Evolutionary conservation across 2,113 vertebrate genomes (phyloP), one percentile per base, ranked within the genome.

Genomic region (Mionectes macconnelli): DNA sequence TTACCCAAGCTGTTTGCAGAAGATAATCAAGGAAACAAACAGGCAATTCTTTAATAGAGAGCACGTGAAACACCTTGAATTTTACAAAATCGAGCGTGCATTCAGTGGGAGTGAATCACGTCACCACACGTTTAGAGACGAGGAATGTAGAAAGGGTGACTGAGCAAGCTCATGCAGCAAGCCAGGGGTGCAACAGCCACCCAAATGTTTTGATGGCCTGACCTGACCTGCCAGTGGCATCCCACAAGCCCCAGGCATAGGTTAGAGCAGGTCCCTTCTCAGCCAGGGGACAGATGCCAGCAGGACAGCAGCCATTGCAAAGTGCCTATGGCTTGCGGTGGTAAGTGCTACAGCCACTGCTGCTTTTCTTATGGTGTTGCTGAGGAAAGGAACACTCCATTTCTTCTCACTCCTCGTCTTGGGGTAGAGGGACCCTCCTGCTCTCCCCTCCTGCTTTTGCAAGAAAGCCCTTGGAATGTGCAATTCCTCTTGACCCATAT

Each of bases 1-100:
- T 90, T 87, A 76, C 21, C 35, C 63, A 87, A 80, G 68, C 64
- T 84, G 13, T 60, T 92, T 93, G 72, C 94, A 80, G 73, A 37
- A 84, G 76, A 96, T 67, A 83, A 31, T 84, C 56, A 93, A 80
- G 72, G 63, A 83, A 93, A 91, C 59, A 96, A 93, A 37, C 31
- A 52, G 27, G 44, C 20, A 57, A 25, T 78, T 94, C 47, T 70
- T 92, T 81, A 93, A 90, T 11, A 49, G 52, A 83, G 44, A 94
- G 85, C 60, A 87, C 27, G 70, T 63, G 68, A 83, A 94, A 57
- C 39, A 79, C 75, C 92, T 82, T 66, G 59, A 91, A 87, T 70
- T 88, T 91, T 84, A 92, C 94, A 86, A 92, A 93, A 86, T 67
- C 0, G 10, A 85, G 47, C 9, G 3, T n/a, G 56, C 13, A 30